Conservation (phyloP, 2,797 vertebrate species). For the Propithecus perrieri region DNA sequence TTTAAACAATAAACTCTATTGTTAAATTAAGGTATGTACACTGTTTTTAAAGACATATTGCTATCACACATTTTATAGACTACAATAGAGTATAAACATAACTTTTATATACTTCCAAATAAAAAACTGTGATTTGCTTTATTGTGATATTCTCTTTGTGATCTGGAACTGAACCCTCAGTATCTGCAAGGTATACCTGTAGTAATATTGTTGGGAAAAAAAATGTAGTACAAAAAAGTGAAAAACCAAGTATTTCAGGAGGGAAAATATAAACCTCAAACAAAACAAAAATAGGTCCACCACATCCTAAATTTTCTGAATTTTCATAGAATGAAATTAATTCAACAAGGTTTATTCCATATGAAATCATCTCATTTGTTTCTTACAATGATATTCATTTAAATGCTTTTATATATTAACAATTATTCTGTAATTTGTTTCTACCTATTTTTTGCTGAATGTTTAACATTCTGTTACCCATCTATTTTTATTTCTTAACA, state of each 20-base stretch:
- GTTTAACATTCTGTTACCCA: neutral
- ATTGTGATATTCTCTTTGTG: neutral
- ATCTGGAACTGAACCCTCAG: neutral
- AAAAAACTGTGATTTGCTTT: neutral
- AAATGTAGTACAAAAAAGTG: neutral
- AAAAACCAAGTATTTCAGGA: neutral
- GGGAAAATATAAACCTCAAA: neutral
- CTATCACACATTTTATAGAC: neutral
- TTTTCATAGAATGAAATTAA: neutral
- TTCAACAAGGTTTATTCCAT: neutral
- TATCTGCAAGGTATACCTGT: neutral
- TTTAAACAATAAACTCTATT: neutral
- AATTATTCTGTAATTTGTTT: neutral
- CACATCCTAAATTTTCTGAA: neutral
- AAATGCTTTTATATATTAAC: neutral
- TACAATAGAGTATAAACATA: neutral
- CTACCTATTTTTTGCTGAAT: neutral
- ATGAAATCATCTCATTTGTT: neutral
- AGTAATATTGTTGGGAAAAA: neutral
- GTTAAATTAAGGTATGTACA: neutral
- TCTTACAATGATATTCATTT: neutral
- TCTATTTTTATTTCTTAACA: conserved; percentile 34
- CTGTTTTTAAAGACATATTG: neutral
- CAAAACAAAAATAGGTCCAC: neutral
- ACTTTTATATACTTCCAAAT: neutral